Conservation (phyloP, 30 jellyfish, hydroid and myxozoan species). For the Mastigias papua region DNA sequence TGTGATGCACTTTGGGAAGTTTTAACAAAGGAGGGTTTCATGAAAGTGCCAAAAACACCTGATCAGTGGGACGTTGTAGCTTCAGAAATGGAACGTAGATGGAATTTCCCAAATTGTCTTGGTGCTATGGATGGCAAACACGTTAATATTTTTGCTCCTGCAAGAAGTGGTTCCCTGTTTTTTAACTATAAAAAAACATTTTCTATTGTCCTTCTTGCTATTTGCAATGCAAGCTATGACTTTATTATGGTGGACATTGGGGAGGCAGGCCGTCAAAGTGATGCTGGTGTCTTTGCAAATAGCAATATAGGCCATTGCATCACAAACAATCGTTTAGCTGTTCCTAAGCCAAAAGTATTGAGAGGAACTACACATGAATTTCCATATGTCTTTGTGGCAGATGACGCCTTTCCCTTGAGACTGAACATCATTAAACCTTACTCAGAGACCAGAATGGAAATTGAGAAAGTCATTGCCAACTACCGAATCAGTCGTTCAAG, state of each 20-base stretch:
- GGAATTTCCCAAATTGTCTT: slow-evolving; percentile 62
- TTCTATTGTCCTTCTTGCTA: slow-evolving; percentile 24
- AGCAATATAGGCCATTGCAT: not conserved
- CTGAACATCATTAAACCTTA: too few species aligned
- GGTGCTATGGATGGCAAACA: slow-evolving; percentile 64
- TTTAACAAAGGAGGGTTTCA: not conserved
- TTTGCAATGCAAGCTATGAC: slow-evolving; percentile 7
- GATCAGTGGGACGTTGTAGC: slow-evolving; percentile 59
- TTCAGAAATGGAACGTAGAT: slow-evolving; percentile 2
- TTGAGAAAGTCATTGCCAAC: too few species aligned
- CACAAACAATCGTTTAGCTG: not conserved
- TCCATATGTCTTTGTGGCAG: not conserved
- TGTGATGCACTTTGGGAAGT: slow-evolving; percentile 48
- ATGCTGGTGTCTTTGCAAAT: not conserved
- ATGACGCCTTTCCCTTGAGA: not conserved
- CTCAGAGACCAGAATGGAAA: too few species aligned
- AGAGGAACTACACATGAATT: not conserved
- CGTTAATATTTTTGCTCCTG: slow-evolving; percentile 1
- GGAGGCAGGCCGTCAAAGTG: slow-evolving; percentile 39
- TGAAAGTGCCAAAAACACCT: slow-evolving; percentile 1
- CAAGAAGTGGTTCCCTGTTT: slow-evolving; percentile 22
- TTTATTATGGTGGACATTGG: slow-evolving; percentile 12
- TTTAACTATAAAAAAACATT: not conserved
- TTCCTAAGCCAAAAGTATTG: not conserved
- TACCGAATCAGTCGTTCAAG: too few species aligned